phyloP scores from a whole-genome alignment of 2,113 vertebrate genomes.

The Microcebus tavaratra region DNA sequence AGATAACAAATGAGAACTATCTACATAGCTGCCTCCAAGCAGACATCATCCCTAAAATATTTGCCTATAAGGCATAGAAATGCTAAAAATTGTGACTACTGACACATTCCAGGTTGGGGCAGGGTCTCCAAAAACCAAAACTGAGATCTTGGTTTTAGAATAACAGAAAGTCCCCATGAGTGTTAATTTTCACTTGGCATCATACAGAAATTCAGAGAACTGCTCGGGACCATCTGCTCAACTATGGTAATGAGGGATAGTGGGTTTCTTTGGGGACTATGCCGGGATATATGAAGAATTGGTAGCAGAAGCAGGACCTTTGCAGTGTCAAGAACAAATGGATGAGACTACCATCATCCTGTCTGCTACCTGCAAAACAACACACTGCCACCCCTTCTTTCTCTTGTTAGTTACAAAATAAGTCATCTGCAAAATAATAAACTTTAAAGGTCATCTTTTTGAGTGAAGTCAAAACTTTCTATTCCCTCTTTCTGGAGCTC shows the following conservation, averaged over 20 bases:
- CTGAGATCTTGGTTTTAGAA: conserved; percentile 49
- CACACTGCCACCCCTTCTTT: background rate
- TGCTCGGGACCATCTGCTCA: conserved; percentile 60
- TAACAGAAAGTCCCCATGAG: conserved; percentile 30
- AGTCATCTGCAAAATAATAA: background rate
- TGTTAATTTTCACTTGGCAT: conserved; percentile 70
- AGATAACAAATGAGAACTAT: background rate
- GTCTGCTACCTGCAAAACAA: background rate
- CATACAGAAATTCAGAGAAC: conserved; percentile 38
- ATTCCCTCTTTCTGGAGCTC: background rate
- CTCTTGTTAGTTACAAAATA: background rate
- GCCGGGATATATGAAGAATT: background rate
- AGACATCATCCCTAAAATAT: background rate
- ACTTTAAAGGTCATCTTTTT: background rate
- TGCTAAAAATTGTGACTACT: background rate
- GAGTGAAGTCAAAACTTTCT: background rate
- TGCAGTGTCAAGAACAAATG: background rate
- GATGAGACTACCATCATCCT: background rate
- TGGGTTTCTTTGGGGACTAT: conserved; percentile 46
- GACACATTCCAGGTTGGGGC: background rate
- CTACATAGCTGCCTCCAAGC: background rate
- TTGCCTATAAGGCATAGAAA: background rate
- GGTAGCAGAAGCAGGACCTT: background rate
- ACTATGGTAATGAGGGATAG: conserved; percentile 55
- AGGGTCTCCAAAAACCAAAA: conserved; percentile 26